These are phyloP conservation scores for Chelon labrosus DNA, from an alignment of 2,797 vertebrate species.

Conservation along the genomic window DNA sequence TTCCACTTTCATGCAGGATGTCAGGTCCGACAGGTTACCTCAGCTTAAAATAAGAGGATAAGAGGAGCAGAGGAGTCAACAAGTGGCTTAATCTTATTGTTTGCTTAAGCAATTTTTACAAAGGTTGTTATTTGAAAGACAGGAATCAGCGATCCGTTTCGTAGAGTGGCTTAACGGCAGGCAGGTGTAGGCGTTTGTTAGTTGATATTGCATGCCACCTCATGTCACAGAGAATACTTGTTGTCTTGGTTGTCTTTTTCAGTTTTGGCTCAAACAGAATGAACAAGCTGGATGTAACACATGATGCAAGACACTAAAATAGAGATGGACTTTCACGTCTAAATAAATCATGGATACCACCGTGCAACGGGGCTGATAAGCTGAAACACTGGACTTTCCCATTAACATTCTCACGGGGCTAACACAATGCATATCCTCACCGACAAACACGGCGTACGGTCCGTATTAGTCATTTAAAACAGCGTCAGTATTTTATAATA, in stretches of 20 bases:
- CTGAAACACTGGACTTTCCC: background rate
- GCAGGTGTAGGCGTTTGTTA: background rate
- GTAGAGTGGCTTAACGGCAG: background rate
- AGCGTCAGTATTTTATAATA: slow-evolving; percentile 11
- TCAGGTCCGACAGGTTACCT: slow-evolving; percentile 24
- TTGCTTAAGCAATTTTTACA: background rate
- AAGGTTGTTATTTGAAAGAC: background rate
- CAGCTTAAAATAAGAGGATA: background rate
- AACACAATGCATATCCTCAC: background rate
- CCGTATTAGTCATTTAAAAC: slow-evolving; percentile 15
- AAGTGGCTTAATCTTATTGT: background rate
- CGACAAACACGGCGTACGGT: background rate
- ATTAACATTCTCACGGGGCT: background rate
- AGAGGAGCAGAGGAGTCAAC: too few relatives aligned
- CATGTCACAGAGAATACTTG: background rate
- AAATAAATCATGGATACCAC: slow-evolving; percentile 4
- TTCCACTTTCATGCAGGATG: background rate
- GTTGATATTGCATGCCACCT: background rate
- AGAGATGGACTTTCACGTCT: background rate
- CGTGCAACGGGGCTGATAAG: background rate
- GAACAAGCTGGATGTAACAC: background rate
- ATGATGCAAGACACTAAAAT: background rate
- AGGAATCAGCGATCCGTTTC: background rate
- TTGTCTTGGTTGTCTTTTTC: background rate
- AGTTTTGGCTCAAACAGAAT: slow-evolving; percentile 7